Evolutionary conservation across 1,140 invertebrate species (phyloP), one percentile per base, ranked within the genome.

Genomic region (Sarcophaga bullata): DNA sequence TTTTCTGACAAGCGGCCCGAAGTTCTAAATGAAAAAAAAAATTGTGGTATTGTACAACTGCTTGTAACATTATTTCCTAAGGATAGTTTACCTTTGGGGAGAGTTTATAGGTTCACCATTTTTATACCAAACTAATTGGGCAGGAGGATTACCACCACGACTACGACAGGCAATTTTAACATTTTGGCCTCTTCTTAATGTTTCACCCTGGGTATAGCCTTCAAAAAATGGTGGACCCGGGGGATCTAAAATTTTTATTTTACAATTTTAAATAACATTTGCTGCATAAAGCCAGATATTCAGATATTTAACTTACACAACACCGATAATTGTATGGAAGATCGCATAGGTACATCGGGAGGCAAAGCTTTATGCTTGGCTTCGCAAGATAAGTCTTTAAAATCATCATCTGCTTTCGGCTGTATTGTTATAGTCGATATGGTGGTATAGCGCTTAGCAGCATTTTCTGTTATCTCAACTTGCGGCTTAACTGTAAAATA

Each of bases 111-210:
- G 93, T 85, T 95, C 94, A 11, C 95, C 94, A 87, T 98, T 98
- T 87, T 96, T 95, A 91, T 96, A 98, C 98, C 98, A 99, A 80
- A 97, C 94, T 9, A 99, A 93, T 87, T 97, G 95, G 7, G 98
- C 97, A 13, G 97, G 94, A n/a, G 98, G 98, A 92, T 99, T 99
- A 5, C 98, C 98, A 49, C 97, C 97, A 15, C 95, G 93, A 58
- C 97, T 98, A 85, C 95, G 93, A 91, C 98, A 99, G 49, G 95
- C 94, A 82, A 99, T 92, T 83, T 96, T 96, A 9, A 99, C 92
- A 80, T 94, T 95, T 90, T 98, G 96, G 0, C 97, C 97, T 78
- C 96, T 93, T 37, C 95, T 93, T 3, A 99, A 93, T 0, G 94
- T 95, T 87, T 98, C 96, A 0, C 96, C 96, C 86, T 95, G 94